Base-by-base conservation (phyloP, 1,140 invertebrate species). In the Drosophila simulans region DNA sequence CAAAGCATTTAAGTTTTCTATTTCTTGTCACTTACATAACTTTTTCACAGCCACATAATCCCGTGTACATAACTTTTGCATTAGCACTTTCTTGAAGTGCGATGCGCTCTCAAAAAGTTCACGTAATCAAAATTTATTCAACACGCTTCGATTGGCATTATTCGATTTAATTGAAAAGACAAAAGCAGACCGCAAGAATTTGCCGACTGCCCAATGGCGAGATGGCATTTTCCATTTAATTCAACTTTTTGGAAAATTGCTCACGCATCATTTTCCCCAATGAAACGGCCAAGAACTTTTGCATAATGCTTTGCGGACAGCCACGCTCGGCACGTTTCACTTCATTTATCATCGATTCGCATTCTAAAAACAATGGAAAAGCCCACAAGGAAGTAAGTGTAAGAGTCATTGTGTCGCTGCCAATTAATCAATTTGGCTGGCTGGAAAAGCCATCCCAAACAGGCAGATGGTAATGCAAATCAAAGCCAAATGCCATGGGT, bases 241-340 rank as follows among this genome's bases (percentile, higher is more conserved):
- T 82, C 79, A 62, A 65, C 62, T 74, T 78, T 57, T 71, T 71
- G 68, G 42, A 20, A 82, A 82, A 82, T 82, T 77, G 74, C 62
- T 82, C 76, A 82, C 80, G 79, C 80, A 62, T 78, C 80, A 83
- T 82, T 82, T 82, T 82, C 54, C 51, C 45, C 51, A 59, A 75
- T 51, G 58, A 37, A 53, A 69, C 68, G 63, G 68, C 68, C 62
- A 74, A 82, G 49, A 65, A 76, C 48, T 60, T 66, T 76, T 66
- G 56, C 58, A 71, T 80, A 79, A 73, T 73, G 53, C 58, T 55
- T 51, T 77, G 45, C 45, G 62, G 43, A 43, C 70, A 60, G 27
- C 37, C 15, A 51, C 43, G 15, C 37, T 43, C 45, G 59, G 64
- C 64, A 64, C 60, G 52, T 64, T 81, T 60, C 46, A 70, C 66